Percentiles rank a stretch among this genome's conserved stretches.
Evolutionary conservation across 2,888 invertebrate species (phyloP).

Genomic region (Drosophila planitibia): DNA sequence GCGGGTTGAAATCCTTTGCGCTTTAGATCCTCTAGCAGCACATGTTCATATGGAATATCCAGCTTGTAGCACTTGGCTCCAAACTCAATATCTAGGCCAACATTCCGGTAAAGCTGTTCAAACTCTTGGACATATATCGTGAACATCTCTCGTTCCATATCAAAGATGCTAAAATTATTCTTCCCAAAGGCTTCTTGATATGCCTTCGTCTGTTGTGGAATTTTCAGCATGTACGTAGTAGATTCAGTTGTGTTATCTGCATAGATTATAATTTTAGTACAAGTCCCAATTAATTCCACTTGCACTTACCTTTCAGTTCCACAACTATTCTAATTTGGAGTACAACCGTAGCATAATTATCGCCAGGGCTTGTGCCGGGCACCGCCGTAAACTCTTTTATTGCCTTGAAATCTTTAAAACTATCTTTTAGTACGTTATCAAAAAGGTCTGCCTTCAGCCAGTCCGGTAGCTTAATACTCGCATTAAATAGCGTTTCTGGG

Average conservation of each 20-base stretch:
- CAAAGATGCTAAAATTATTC: slow-evolving; percentile 46
- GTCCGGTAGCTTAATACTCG: slow-evolving; percentile 28
- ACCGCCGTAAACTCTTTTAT: slow-evolving; percentile 57
- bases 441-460: slow-evolving; percentile 62
- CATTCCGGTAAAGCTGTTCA: slow-evolving; percentile 52
- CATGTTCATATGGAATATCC: slow-evolving; percentile 37
- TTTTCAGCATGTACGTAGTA: slow-evolving; percentile 49
- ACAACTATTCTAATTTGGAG: slow-evolving; percentile 68
- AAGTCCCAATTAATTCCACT: neutral
- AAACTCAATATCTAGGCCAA: slow-evolving; percentile 52
- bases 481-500: neutral
- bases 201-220: slow-evolving; percentile 16
- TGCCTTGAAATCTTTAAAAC: slow-evolving; percentile 45
- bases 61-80: slow-evolving; percentile 54
- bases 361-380: slow-evolving; percentile 69
- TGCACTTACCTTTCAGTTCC: slow-evolving; percentile 58
- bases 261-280: neutral
- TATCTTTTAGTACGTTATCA: slow-evolving; percentile 52
- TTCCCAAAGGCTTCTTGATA: slow-evolving; percentile 41
- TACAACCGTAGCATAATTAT: slow-evolving; percentile 80
- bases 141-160: slow-evolving; percentile 67
- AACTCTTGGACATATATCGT: slow-evolving; percentile 59
- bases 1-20: slow-evolving; percentile 66
- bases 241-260: slow-evolving; percentile 21
- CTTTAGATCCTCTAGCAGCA: slow-evolving; percentile 78